phyloP scores from a whole-genome alignment of 1,140 invertebrate genomes.

The Penaeus chinensis region DNA sequence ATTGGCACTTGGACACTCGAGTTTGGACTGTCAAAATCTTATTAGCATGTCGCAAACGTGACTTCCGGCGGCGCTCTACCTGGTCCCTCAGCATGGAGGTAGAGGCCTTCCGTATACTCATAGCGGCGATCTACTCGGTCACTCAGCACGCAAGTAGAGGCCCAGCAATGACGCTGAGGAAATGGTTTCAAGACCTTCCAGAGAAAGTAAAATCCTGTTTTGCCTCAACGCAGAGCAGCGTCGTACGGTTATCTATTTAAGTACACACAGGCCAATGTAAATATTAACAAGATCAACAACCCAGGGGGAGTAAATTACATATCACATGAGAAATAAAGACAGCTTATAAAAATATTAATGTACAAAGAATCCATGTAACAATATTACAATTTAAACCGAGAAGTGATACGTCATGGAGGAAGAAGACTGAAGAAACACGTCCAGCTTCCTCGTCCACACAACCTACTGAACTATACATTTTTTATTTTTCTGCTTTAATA shows the following conservation, averaged over 20 bases:
- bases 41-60: constrained; percentile 3
- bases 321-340: constrained; percentile 50
- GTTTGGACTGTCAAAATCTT: constrained; percentile 55
- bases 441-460: too few species aligned
- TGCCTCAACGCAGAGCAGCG: constrained; percentile 40
- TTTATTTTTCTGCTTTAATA: too few species aligned
- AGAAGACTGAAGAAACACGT: too few species aligned
- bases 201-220: constrained; percentile 19
- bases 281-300: constrained; percentile 56
- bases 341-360: constrained; percentile 54
- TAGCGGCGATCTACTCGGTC: too few species aligned
- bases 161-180: too few species aligned
- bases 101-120: too few species aligned
- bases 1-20: constrained; percentile 61
- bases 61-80: constrained; percentile 7
- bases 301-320: constrained; percentile 33
- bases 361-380: constrained; percentile 49
- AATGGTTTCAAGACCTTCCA: constrained; percentile 26
- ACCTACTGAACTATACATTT: too few species aligned
- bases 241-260: constrained; percentile 26
- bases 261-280: constrained; percentile 28
- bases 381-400: constrained; percentile 21
- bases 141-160: too few species aligned
- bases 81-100: constrained; percentile 8
- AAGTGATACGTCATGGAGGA: constrained; percentile 8